Conservation (phyloP, 2,797 vertebrate species). For the Huso huso region DNA sequence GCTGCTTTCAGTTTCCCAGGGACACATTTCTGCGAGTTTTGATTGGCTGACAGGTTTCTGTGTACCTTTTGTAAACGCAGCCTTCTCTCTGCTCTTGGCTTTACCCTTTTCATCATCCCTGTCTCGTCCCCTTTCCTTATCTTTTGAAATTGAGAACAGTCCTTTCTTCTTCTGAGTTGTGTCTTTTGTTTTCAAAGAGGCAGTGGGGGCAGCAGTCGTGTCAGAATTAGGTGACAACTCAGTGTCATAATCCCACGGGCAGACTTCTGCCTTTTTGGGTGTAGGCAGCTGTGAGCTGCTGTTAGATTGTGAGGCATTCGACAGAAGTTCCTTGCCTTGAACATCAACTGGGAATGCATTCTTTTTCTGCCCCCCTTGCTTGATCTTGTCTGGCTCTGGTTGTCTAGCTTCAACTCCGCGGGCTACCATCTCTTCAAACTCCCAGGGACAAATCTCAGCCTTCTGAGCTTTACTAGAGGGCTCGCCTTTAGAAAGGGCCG, state of each 20-base stretch:
- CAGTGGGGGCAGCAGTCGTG: slow-evolving; percentile 62
- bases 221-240: slow-evolving; percentile 60
- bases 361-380: slow-evolving; percentile 53
- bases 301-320: slow-evolving; percentile 60
- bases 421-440: slow-evolving; percentile 54
- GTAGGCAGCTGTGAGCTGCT: slow-evolving; percentile 58
- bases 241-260: slow-evolving; percentile 83
- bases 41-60: slow-evolving; percentile 51
- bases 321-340: slow-evolving; percentile 49
- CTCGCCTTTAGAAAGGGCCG: slow-evolving; percentile 40
- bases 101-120: slow-evolving; percentile 53
- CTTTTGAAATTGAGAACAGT: slow-evolving; percentile 42
- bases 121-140: slow-evolving; percentile 53
- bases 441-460: slow-evolving; percentile 55
- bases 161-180: slow-evolving; percentile 64
- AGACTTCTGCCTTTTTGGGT: slow-evolving; percentile 69
- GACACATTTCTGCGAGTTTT: slow-evolving; percentile 51
- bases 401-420: slow-evolving; percentile 41
- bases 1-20: slow-evolving; percentile 48
- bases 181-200: slow-evolving; percentile 63
- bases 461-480: slow-evolving; percentile 39
- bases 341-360: slow-evolving; percentile 63
- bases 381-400: slow-evolving; percentile 54
- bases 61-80: slow-evolving; percentile 57
- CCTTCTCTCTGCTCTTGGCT: slow-evolving; percentile 58